Evolutionary conservation across 2,113 vertebrate genomes (phyloP), one percentile per base, ranked within the genome.

Genomic region (Aramus guarauna): DNA sequence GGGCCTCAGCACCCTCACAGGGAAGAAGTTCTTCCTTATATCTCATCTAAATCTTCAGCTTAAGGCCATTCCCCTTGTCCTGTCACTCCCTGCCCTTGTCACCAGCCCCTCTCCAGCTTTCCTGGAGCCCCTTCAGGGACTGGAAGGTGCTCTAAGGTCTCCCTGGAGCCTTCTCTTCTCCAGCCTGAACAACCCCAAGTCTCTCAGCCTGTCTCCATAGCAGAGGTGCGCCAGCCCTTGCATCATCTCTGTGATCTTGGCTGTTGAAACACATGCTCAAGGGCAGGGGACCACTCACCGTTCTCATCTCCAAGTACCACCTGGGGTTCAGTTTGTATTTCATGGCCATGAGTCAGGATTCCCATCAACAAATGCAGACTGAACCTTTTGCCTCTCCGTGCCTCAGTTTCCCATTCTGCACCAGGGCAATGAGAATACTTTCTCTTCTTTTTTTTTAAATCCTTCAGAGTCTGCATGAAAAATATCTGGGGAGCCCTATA

Each of bases 341-440:
- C 37, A 6, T 8, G 26, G 34, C 1, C 2, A 2, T 17, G 16
- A n/a, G 29, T 9, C 17, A 84, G 11, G 74, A 88, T 55, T 50
- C 32, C 71, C 32, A 72, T 9, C 53, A 39, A 34, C 13, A 80
- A 78, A 75, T 0, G 2, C 3, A 2, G n/a, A 15, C 14, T 5
- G 59, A 84, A 30, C 26, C 22, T 69, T 60, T 62, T 55, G 15
- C 23, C 6, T n/a, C 66, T 56, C 45, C 0, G 0, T 95, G 91
- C 91, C 93, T 97, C 93, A 80, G 92, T 96, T 97, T 96, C 85
- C 90, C 71, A 12, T 2, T 3, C 29, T n/a, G 45, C 4, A 36
- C 9, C 27, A 24, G 1, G 0, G 9, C n/a, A 47, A 53, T 4
- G 3, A 58, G 53, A 48, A 37, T 2, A 67, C 4, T 72, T 81